phyloP scores from a whole-genome alignment of 2,113 vertebrate species.

The Halcyon senegalensis region DNA sequence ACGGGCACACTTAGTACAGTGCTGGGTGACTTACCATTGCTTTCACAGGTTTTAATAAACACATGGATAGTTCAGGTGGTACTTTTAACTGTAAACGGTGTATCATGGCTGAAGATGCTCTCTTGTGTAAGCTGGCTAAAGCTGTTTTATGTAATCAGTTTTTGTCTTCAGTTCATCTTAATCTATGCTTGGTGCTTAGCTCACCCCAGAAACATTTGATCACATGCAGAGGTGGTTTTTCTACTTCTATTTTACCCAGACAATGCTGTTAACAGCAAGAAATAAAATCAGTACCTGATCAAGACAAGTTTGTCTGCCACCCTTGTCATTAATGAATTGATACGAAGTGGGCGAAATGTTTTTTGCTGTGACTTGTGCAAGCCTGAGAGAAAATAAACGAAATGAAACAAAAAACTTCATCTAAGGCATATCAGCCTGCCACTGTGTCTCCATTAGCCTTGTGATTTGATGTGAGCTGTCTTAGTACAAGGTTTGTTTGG shows the following conservation, averaged over 20 bases:
- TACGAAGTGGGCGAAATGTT: constrained; percentile 30
- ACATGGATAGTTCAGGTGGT: neutral
- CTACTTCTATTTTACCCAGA: constrained; percentile 49
- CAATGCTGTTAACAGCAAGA: constrained; percentile 39
- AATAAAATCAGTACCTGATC: constrained; percentile 69
- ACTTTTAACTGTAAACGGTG: neutral
- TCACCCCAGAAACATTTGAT: constrained; percentile 54
- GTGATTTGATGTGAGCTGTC: constrained; percentile 36
- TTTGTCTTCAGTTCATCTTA: constrained; percentile 59
- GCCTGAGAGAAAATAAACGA: constrained; percentile 57
- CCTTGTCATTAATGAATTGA: constrained; percentile 61
- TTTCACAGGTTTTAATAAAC: neutral
- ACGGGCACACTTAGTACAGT: neutral
- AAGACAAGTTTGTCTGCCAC: constrained; percentile 54
- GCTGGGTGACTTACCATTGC: neutral
- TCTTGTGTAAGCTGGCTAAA: constrained; percentile 43
- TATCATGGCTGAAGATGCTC: neutral
- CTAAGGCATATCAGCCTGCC: neutral
- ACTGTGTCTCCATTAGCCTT: constrained; percentile 21
- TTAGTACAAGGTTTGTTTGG: neutral
- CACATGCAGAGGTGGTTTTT: constrained; percentile 6
- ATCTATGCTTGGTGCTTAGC: constrained; percentile 42
- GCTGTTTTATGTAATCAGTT: constrained; percentile 51
- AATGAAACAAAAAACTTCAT: constrained; percentile 39
- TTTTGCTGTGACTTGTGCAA: constrained; percentile 52